Base-by-base conservation (phyloP, 2,113 vertebrate species). In the Dasypus novemcinctus region DNA sequence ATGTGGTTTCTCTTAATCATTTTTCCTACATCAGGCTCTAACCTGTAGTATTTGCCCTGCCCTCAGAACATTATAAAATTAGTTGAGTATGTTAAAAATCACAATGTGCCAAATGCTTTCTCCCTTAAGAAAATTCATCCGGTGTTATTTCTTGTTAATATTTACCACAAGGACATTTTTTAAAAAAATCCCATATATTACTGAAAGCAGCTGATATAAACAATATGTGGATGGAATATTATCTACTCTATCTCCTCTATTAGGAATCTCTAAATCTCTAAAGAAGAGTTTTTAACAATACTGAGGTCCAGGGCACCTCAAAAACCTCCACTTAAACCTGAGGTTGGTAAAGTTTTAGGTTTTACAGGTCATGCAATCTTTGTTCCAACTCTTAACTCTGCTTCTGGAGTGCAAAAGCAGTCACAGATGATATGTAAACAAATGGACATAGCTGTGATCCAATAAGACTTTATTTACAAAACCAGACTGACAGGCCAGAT, bases 391-490 rank as follows among this genome's bases (percentile, higher is more conserved):
- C 27, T 38, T 12, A 90, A 59, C 27, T 75, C 15, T 59, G 57
- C 41, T 80, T 0, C 9, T 31, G 7, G 11, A 4, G 25, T n/a
- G 46, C 31, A 75, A n/a, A 87, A 46, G 0, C 9, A 10, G 20
- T 75, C 38, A 36, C 1, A 76, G 29, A 85, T 3, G 29, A 43
- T 31, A n/a, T 2, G 2, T 41, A 31, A 90, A 49, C 21, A 57
- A 36, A 57, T 0, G 7, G 31, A 8, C 8, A 0, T 29, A 17
- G 7, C 43, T 20, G 11, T 36, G 3, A 46, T 29, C 4, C 21
- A 64, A 31, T 41, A 49, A 79, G 68, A n/a, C 52, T 87, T 66
- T 86, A 23, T 21, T 79, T 52, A 61, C 7, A 61, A 54, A 82
- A 29, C 5, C 5, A 69, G 4, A 4, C 8, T 38, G n/a, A 1